Base-by-base conservation (phyloP, 2,797 vertebrate genomes). In the Silurus lanzhouensis region DNA sequence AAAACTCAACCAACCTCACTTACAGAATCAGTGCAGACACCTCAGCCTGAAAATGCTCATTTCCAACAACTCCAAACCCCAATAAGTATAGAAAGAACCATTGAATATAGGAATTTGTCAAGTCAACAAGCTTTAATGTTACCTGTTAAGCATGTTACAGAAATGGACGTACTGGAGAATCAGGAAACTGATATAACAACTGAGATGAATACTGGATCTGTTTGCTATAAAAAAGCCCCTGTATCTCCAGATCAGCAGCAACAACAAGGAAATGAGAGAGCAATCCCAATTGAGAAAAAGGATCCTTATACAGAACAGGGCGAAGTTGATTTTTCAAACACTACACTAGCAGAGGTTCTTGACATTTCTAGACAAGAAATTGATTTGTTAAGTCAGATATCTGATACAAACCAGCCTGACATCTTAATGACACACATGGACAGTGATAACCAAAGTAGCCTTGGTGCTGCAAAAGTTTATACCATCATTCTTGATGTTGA, bases 401-500 rank as follows among this genome's bases (percentile, higher is more conserved):
- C 67, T 52, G 66, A 60, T 61, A 19, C 20, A 72, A n/a, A 48
- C 31, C 27, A 22, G 17, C 20, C 68, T n/a, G 81, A 83, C 20
- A 67, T 58, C 12, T 20, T 22, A 19, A 15, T 66, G 67, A 17
- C 44, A 71, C 15, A 31, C 14, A n/a, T 27, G 38, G 57, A 64
- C 2, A 10, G 13, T n/a, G 25, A 67, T 6, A n/a, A 8, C 22
- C 64, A 67, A 10, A 67, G 64, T 4, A 67, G 25, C 2, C 12
- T 0, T 57, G 27, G 19, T 0, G 58, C 78, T 19, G 60, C 80
- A 79, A 88, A 85, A 71, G 79, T 27, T 12, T 89, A 88, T 75
- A 83, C 89, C 25, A 79, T 89, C 14, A 0, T 90, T 38, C 83
- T 90, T 0, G 90, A 91, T 57, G 57, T 84, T 48, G 77, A 83